Percentiles rank a stretch among this genome's conserved stretches.
Conservation (phyloP, 64 coral and sea anemone genomes). For the Cladopsammia gracilis region DNA sequence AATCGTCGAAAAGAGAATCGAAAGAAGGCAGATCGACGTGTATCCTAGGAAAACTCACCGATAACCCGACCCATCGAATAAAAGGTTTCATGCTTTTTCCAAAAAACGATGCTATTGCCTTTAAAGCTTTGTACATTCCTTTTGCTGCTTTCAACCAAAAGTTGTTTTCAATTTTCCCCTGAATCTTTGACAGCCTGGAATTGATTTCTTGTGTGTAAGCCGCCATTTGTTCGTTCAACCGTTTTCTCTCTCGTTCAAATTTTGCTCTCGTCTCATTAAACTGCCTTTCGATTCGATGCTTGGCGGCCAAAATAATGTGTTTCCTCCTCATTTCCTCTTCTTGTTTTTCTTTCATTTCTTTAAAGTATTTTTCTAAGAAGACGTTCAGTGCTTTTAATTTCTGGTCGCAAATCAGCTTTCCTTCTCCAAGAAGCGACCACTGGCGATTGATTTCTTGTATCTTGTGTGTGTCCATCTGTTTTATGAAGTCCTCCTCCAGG, state of each 20-base stretch:
- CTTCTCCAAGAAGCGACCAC: constrained; percentile 51
- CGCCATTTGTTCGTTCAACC: constrained; percentile 38
- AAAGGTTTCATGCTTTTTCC: constrained; percentile 71
- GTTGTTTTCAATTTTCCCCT: constrained; percentile 49
- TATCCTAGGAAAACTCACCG: constrained; percentile 66
- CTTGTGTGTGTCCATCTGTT: constrained; percentile 71
- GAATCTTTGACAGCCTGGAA: constrained; percentile 64
- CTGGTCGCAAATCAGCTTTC: constrained; percentile 66
- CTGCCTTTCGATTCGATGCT: constrained; percentile 39
- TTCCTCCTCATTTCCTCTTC: constrained; percentile 72
- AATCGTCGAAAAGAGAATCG: constrained; percentile 58
- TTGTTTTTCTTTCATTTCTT: constrained; percentile 42
- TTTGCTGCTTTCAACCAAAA: constrained; percentile 81
- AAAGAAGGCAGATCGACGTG: constrained; percentile 50
- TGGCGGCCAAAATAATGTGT: constrained; percentile 60
- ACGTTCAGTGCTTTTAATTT: constrained; percentile 66
- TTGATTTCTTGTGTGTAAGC: constrained; percentile 68
- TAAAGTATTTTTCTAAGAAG: constrained; percentile 64
- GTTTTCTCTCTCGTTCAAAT: constrained; percentile 44
- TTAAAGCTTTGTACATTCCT: constrained; percentile 48
- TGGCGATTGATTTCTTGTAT: constrained; percentile 72
- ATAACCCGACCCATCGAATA: constrained; percentile 81
- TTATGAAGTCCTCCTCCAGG: constrained; percentile 48
- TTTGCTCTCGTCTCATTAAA: constrained; percentile 41
- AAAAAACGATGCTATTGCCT: constrained; percentile 34